phyloP scores from a whole-genome alignment of 1,140 invertebrate genomes.

The Choristoneura fumiferana region DNA sequence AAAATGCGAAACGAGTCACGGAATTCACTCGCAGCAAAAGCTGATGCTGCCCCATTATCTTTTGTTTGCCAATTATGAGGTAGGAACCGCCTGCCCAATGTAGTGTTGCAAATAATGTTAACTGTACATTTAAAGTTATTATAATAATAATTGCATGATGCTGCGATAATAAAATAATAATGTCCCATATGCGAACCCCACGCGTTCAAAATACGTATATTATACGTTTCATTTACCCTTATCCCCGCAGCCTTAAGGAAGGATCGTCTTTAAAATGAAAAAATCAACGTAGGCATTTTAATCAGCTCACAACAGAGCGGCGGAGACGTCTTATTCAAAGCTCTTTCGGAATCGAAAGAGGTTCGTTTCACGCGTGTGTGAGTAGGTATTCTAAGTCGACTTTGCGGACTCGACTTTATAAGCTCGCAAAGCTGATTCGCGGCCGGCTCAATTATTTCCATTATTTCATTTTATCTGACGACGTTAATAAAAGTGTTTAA shows the following conservation, averaged over 20 bases:
- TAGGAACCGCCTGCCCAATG: not conserved
- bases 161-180: no score
- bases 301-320: constrained; percentile 44
- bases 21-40: constrained; percentile 8
- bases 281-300: constrained; percentile 50
- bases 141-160: no score
- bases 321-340: constrained; percentile 45
- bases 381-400: constrained; percentile 34
- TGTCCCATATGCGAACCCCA: not conserved
- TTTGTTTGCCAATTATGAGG: constrained; percentile 7
- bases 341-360: constrained; percentile 38
- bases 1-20: constrained; percentile 9
- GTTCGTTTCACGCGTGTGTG: constrained; percentile 54
- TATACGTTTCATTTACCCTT: constrained; percentile 12
- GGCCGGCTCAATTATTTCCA: constrained; percentile 42
- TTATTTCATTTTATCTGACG: constrained; percentile 37
- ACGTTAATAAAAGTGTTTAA: constrained; percentile 57
- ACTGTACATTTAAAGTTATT: not conserved
- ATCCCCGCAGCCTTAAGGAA: constrained; percentile 1
- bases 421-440: constrained; percentile 42
- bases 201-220: not conserved
- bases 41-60: constrained; percentile 14
- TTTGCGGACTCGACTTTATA: constrained; percentile 29
- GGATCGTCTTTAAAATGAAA: constrained; percentile 45
- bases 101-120: not conserved